phyloP scores from a whole-genome alignment of 1,140 invertebrate genomes.

The Drosophila persimilis region DNA sequence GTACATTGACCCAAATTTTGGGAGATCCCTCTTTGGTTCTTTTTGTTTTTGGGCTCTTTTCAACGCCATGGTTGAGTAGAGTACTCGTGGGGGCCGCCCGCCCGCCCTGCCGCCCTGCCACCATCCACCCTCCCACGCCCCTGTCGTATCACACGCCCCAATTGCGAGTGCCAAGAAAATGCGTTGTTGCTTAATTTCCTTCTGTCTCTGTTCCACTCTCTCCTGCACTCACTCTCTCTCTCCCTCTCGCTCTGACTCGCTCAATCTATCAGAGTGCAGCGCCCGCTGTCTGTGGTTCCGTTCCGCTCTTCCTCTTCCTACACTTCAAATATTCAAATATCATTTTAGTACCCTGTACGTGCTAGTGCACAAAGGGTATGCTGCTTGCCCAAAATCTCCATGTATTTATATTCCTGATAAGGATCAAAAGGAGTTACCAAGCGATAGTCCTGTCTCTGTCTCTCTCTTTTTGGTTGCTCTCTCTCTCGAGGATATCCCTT shows the following conservation, averaged over 20 bases:
- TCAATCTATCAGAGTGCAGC: constrained; percentile 59
- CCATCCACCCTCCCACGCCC: neutral
- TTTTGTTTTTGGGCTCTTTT: constrained; percentile 18
- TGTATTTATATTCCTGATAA: too few relatives aligned
- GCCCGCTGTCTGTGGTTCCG: constrained; percentile 31
- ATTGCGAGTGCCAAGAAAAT: constrained; percentile 79
- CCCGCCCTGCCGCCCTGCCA: neutral
- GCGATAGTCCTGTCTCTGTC: too few relatives aligned
- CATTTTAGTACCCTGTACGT: constrained; percentile 28
- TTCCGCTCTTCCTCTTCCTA: constrained; percentile 25
- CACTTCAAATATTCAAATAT: constrained; percentile 71
- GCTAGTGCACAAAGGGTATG: too few relatives aligned
- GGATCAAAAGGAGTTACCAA: too few relatives aligned
- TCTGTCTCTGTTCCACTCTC: neutral
- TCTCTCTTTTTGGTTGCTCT: too few relatives aligned
- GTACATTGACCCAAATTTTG: constrained; percentile 57
- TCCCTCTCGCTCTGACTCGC: neutral
- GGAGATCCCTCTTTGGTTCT: constrained; percentile 14
- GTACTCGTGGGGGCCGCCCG: constrained; percentile 9
- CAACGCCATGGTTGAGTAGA: constrained; percentile 40
- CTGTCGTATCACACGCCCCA: constrained; percentile 56
- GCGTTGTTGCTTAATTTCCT: constrained; percentile 74
- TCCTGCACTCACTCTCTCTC: constrained; percentile 8
- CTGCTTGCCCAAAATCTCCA: too few relatives aligned
- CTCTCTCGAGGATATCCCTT: too few relatives aligned